Evolutionary conservation across 2,113 vertebrate genomes (phyloP).

Genomic region (Mobula hypostoma): DNA sequence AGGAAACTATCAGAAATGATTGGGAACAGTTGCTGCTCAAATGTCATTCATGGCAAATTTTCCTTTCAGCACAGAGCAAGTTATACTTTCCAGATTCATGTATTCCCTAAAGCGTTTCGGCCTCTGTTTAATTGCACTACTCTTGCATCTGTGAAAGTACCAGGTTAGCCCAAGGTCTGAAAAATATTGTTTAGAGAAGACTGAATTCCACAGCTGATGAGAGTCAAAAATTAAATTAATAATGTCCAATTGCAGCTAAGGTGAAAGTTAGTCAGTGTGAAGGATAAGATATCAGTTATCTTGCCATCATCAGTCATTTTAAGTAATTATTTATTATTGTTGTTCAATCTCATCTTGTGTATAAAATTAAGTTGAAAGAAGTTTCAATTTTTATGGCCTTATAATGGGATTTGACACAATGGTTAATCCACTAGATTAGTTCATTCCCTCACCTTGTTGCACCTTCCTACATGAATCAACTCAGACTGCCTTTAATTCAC

Average conservation of each 20-base stretch:
- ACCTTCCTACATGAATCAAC: no score
- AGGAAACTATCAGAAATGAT: neutral
- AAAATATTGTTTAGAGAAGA: neutral
- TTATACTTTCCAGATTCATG: neutral
- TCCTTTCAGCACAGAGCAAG: neutral
- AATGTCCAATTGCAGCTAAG: neutral
- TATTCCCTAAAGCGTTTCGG: neutral
- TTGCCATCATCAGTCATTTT: neutral
- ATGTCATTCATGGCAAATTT: neutral
- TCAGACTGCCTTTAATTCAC: no score
- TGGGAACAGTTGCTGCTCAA: neutral
- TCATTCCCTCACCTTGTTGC: no score
- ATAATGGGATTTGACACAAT: neutral
- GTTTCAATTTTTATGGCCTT: neutral
- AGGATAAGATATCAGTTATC: neutral
- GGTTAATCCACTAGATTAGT: no score
- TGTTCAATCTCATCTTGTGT: neutral
- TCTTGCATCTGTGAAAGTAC: neutral
- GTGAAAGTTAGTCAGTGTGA: neutral
- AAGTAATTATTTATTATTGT: neutral
- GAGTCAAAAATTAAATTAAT: neutral
- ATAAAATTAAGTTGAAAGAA: neutral
- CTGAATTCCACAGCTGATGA: neutral
- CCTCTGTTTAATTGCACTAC: neutral
- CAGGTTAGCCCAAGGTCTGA: neutral